Evolutionary conservation across 2,888 invertebrate species (phyloP).

Genomic region (Dimorphilus gyrociliatus): DNA sequence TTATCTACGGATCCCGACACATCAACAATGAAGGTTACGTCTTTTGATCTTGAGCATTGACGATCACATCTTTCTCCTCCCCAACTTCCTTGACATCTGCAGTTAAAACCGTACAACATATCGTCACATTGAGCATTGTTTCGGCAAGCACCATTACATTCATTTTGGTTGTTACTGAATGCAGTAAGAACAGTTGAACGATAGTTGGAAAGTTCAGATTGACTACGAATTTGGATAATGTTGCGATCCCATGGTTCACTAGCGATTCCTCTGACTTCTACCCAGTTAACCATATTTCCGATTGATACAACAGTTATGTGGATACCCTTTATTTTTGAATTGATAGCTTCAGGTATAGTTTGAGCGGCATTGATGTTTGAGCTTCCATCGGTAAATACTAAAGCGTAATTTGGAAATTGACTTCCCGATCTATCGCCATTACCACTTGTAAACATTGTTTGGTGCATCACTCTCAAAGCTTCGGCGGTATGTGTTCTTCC

Average conservation of each 20-base stretch:
- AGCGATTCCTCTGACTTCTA: conserved; percentile 8
- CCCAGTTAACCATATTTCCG: conserved; percentile 4
- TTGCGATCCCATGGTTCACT: conserved; percentile 5
- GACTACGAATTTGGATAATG: no score
- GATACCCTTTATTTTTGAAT: conserved; percentile 5
- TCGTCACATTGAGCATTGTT: no score
- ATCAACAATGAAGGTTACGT: no score
- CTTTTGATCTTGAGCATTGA: no score
- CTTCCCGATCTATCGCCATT: conserved; percentile 22
- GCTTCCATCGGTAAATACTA: conserved; percentile 23
- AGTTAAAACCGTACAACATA: no score
- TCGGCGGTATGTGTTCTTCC: conserved; percentile 25
- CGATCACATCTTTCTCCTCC: no score
- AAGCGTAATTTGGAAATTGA: conserved; percentile 15
- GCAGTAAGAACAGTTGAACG: no score
- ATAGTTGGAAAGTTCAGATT: no score
- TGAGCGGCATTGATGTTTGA: conserved; percentile 17
- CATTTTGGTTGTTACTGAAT: no score
- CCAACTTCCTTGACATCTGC: no score
- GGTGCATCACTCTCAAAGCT: conserved; percentile 10
- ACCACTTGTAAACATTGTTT: conserved; percentile 15
- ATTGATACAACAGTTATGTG: conserved; percentile 7
- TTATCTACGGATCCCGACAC: no score
- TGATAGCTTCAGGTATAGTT: conserved; percentile 19
- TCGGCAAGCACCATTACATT: no score